phyloP scores from a whole-genome alignment of 1,140 invertebrate genomes.

The Bombus terrestris region DNA sequence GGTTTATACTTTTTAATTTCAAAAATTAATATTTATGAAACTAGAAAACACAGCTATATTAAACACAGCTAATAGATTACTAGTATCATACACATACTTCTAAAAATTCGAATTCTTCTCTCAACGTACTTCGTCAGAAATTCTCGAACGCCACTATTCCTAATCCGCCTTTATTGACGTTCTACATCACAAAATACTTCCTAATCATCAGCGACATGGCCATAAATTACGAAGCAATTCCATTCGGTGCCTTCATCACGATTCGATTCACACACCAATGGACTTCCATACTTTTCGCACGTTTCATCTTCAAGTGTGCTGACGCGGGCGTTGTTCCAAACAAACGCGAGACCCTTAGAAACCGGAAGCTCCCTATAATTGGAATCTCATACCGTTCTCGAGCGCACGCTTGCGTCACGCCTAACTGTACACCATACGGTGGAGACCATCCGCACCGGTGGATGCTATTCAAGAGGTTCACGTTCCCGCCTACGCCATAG shows the following conservation, averaged over 20 bases:
- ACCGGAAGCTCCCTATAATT: constrained; percentile 69
- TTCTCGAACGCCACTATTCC: background rate
- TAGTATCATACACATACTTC: too few relatives aligned
- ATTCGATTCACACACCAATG: background rate
- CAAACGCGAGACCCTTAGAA: constrained; percentile 38
- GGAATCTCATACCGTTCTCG: constrained; percentile 52
- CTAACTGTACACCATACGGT: constrained; percentile 65
- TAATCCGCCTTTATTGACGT: background rate
- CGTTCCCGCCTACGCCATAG: constrained; percentile 55
- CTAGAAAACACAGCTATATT: too few relatives aligned
- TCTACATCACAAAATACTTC: too few relatives aligned
- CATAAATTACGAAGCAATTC: constrained; percentile 19
- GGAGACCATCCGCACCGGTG: constrained; percentile 45
- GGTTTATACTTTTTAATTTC: too few relatives aligned
- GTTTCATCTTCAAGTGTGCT: background rate
- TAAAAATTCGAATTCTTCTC: background rate
- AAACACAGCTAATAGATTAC: too few relatives aligned
- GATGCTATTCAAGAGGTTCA: constrained; percentile 56
- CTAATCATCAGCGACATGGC: background rate
- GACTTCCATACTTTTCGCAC: background rate
- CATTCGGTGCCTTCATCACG: background rate
- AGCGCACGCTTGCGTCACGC: constrained; percentile 69
- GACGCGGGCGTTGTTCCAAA: constrained; percentile 29
- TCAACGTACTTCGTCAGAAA: background rate
- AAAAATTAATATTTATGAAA: background rate